Percentiles rank a stretch among this genome's conserved stretches.
These are phyloP conservation scores for Quadroppia sp. DNA, from an alignment of 2,888 invertebrate genomes.

Conservation along the genomic window DNA sequence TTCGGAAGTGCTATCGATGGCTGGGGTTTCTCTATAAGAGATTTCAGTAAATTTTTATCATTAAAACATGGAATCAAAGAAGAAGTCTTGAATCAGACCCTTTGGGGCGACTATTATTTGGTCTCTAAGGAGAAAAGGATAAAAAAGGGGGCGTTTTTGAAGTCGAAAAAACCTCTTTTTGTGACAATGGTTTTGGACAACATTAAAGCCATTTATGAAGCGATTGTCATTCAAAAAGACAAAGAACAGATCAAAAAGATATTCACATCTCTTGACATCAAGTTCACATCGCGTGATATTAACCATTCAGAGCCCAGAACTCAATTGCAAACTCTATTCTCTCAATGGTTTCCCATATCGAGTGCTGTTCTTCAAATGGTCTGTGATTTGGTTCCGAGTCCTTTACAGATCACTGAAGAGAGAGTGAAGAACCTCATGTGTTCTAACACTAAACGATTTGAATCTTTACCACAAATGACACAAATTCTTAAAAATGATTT, in stretches of 20 bases:
- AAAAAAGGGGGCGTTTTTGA: slow-evolving; percentile 77
- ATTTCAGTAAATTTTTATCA: slow-evolving; percentile 75
- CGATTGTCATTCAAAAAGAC: slow-evolving; percentile 66
- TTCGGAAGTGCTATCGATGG: slow-evolving; percentile 95
- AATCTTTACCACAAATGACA: slow-evolving; percentile 65
- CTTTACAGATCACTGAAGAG: slow-evolving; percentile 67
- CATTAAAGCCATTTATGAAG: slow-evolving; percentile 83
- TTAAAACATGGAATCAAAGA: slow-evolving; percentile 69
- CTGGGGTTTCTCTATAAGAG: slow-evolving; percentile 75
- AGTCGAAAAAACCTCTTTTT: slow-evolving; percentile 87
- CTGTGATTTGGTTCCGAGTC: slow-evolving; percentile 73
- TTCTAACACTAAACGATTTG: slow-evolving; percentile 60
- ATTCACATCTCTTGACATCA: slow-evolving; percentile 63
- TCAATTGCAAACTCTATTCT: slow-evolving; percentile 74
- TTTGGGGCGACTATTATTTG: slow-evolving; percentile 93
- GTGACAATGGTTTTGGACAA: slow-evolving; percentile 86
- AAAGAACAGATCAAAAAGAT: slow-evolving; percentile 55
- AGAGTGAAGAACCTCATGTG: slow-evolving; percentile 79
- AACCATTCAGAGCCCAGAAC: slow-evolving; percentile 70
- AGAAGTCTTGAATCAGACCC: slow-evolving; percentile 67
- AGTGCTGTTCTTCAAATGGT: slow-evolving; percentile 74
- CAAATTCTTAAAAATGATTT: slow-evolving; percentile 63
- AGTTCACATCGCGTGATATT: slow-evolving; percentile 69
- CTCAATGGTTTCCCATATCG: slow-evolving; percentile 85
- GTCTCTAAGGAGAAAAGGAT: slow-evolving; percentile 77